These are phyloP conservation scores for Tenualosa ilisha DNA, from an alignment of 2,797 vertebrate species.

Conservation along the genomic window DNA sequence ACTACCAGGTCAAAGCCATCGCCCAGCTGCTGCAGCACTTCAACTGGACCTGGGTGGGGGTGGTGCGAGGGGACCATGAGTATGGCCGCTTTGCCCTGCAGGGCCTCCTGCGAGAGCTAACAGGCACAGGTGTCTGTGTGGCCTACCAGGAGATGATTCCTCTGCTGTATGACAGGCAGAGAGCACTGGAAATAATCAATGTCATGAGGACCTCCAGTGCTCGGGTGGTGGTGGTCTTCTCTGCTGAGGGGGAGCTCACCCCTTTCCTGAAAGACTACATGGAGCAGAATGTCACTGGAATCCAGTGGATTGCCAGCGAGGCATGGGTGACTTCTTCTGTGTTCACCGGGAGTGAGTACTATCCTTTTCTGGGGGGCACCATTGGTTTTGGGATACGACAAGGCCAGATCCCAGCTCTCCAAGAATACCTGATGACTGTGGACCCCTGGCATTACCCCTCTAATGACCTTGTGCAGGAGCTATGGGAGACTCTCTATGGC, in stretches of 20 bases:
- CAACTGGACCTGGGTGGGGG: conserved; percentile 75
- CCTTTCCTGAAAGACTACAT: conserved; percentile 75
- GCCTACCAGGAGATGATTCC: conserved; percentile 76
- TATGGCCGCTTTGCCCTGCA: conserved; percentile 74
- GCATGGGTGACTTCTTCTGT: conserved; percentile 76
- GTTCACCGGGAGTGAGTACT: conserved; percentile 69
- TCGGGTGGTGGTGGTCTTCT: conserved; percentile 74
- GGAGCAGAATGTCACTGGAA: conserved; percentile 73
- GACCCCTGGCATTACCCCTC: conserved; percentile 64
- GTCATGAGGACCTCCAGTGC: conserved; percentile 70
- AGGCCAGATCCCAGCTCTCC: conserved; percentile 65
- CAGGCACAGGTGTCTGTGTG: conserved; percentile 67
- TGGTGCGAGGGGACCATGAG: conserved; percentile 72
- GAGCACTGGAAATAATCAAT: conserved; percentile 67
- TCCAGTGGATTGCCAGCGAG: conserved; percentile 78
- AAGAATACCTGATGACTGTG: conserved; percentile 65
- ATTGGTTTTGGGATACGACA: conserved; percentile 73
- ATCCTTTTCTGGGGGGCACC: conserved; percentile 71
- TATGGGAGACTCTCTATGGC: conserved; percentile 73
- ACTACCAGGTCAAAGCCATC: conserved; percentile 77
- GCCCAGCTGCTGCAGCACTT: conserved; percentile 69
- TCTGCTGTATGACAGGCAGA: conserved; percentile 64
- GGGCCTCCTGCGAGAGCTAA: conserved; percentile 69
- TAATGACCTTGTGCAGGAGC: conserved; percentile 62
- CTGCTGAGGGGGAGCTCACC: conserved; percentile 74